Evolutionary conservation across 2,888 invertebrate species (phyloP), one percentile per base, ranked within the genome.

Genomic region (Tenthredo notha): DNA sequence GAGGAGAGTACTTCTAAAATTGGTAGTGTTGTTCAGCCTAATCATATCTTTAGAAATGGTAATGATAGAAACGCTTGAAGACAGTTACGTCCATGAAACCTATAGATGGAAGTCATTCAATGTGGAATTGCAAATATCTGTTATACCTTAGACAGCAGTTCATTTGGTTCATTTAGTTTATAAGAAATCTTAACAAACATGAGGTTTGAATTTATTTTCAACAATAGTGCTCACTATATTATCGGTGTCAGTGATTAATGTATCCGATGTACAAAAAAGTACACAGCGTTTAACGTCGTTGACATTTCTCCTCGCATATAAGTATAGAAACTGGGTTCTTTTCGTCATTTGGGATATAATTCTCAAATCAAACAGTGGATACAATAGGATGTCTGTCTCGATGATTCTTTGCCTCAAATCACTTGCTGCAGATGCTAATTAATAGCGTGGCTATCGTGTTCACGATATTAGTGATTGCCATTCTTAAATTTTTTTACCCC

Each of bases 311-410:
- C 29, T 21, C 18, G 18, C 33, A 50, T n/a, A 25, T n/a, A 74
- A 10, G 29, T n/a, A 43, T n/a, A 74, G 43, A 74, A 43, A 10
- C 43, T 43, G 72, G 72, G 43, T 43, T 43, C 9, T 65, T 74
- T n/a, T 43, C 43, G 50, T 77, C 77, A 54, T 54, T 4, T 50
- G 77, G 50, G 15, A 29, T 25, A 50, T 47, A 75, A 75, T 75
- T 75, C 50, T 50, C 50, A 47, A 50, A 50, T 50, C 75, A 29
- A 25, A 50, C 50, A 50, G 29, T n/a, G 12, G 50, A 18, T n/a
- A 77, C 50, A 25, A 77, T 77, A 33, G 15, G 33, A n/a, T 77
- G 29, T 37, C 33, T n/a, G 77, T 77, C 50, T 77, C 33, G 77
- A 54, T 21, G 77, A 77, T n/a, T 54, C 54, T 77, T 77, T 6